phyloP scores from a whole-genome alignment of 2,888 invertebrate genomes.

The Lasioglossum pauxillum region DNA sequence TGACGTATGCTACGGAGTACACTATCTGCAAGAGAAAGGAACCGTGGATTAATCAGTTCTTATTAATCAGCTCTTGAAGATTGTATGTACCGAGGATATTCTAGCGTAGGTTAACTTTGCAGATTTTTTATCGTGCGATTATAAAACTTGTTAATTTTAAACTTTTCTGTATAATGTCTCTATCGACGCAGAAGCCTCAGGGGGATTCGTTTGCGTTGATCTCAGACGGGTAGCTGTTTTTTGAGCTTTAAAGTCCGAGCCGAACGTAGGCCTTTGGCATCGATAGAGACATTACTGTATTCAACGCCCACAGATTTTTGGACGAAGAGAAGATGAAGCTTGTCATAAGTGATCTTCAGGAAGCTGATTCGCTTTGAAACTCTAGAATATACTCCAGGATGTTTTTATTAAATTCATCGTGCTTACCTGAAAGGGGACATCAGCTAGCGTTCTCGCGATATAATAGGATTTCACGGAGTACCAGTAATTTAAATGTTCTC shows the following conservation, averaged over 20 bases:
- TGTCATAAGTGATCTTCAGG: background rate
- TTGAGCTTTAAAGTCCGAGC: no score
- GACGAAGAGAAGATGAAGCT: background rate
- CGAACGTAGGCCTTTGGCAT: no score
- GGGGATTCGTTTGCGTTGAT: no score
- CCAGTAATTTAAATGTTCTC: slow-evolving; percentile 98
- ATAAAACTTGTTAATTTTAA: background rate
- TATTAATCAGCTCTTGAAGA: background rate
- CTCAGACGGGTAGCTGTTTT: no score
- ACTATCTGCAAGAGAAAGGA: slow-evolving; percentile 79
- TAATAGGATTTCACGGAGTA: slow-evolving; percentile 98
- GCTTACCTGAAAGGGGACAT: slow-evolving; percentile 96
- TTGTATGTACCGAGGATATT: background rate
- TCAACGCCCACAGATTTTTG: background rate
- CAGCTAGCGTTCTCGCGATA: slow-evolving; percentile 97
- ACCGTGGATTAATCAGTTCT: background rate
- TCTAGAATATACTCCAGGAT: background rate
- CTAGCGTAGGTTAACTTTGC: background rate
- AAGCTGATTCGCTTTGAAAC: background rate
- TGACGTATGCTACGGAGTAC: slow-evolving; percentile 81
- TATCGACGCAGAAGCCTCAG: no score
- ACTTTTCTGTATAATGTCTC: background rate
- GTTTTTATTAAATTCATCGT: background rate
- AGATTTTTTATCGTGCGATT: background rate
- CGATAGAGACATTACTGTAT: no score